Evolutionary conservation across 2,113 vertebrate genomes (phyloP), one percentile per base, ranked within the genome.

Genomic region (Salvator merianae): DNA sequence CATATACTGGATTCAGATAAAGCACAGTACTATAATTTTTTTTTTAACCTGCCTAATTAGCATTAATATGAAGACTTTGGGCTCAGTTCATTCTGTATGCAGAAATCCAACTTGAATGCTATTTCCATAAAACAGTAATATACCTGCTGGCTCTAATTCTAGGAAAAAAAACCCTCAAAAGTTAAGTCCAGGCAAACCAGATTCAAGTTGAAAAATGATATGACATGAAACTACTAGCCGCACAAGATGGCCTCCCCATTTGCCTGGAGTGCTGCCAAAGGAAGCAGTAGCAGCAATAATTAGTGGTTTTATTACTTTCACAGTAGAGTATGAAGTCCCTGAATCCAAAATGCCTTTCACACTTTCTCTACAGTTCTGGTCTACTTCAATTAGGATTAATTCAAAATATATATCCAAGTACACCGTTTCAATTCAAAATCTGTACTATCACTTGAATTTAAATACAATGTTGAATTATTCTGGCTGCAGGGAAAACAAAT

Each of bases 1-100:
- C 74, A 36, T 53, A 82, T 28, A 50, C 50, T 63, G 43, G 80
- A 78, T 82, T 59, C 74, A 72, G 77, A 86, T 65, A 14, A 76
- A 62, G 34, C 24, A 55, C 53, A 55, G 53, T 59, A 59, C 18
- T 59, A 16, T 59, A 16, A 76, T 71, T 78, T 26, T 86, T 2
- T 20, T 72, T 43, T 69, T 50, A 16, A 86, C 74, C 79, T 86
- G 80, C 74, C 85, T 78, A 72, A 78, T 82, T 78, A 82, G 59
- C 55, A 47, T 78, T 82, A 77, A 82, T 13, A 63, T 50, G n/a
- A 72, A n/a, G 80, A 65, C 85, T 74, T 14, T 26, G 16, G 66
- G 73, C 38, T n/a, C 22, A 82, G n/a, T 40, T 68, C 62, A 77
- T 86, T 77, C 73, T 77, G 32, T 50, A 47, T 53, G 53, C 50